phyloP scores from a whole-genome alignment of 2,113 vertebrate species.

The Dasyornis broadbenti region DNA sequence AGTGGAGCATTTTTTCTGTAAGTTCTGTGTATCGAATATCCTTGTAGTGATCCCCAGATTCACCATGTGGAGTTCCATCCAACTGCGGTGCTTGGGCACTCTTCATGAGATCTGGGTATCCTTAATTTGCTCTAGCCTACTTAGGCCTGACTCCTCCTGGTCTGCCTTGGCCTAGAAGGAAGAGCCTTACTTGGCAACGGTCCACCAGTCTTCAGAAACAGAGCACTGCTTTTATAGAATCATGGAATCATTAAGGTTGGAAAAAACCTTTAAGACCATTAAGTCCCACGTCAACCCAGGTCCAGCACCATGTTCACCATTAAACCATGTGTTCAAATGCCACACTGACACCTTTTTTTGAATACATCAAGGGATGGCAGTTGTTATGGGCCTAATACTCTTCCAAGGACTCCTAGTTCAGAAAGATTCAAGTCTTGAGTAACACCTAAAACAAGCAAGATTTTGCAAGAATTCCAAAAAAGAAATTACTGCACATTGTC shows the following conservation, averaged over 20 bases:
- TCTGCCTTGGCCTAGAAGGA: background rate
- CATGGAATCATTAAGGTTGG: background rate
- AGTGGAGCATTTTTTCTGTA: background rate
- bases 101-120: background rate
- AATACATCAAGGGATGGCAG: background rate
- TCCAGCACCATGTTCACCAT: background rate
- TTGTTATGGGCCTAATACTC: background rate
- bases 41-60: background rate
- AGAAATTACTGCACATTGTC: background rate
- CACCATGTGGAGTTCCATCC: background rate
- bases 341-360: background rate
- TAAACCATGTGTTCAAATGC: background rate
- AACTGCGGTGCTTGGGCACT: background rate
- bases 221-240: background rate
- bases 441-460: background rate
- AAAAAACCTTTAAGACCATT: background rate
- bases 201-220: background rate
- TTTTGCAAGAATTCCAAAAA: background rate
- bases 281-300: rapidly evolving
- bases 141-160: background rate
- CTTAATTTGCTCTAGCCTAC: background rate
- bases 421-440: background rate
- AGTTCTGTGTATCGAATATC: background rate
- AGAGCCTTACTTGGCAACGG: rapidly evolving
- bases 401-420: background rate